Base-by-base conservation (phyloP, 2,888 invertebrate species). In the Philaethria dido region DNA sequence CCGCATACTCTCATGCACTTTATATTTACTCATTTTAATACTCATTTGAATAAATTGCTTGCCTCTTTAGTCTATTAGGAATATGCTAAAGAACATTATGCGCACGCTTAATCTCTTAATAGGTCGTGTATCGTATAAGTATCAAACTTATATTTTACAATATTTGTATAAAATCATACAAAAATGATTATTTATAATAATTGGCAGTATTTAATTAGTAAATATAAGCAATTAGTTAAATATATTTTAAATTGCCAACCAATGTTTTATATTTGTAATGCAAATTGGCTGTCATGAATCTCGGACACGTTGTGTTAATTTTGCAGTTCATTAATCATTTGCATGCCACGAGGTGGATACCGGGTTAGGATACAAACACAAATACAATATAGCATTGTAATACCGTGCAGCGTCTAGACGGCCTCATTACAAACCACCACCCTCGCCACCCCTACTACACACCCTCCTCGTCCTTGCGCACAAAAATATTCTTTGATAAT, bases 351-450 rank as follows among this genome's bases (percentile, higher is more conserved):
- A 63, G 52, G 47, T 57, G 33, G 61, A 52, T 64, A 50, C 50
- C 57, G 54, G 66, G 66, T 62, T 61, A 62, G 64, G 33, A 48
- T 42, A 64, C 59, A 60, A 82, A 85, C 83, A 84, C 82, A 85
- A 85, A 82, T 81, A 84, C 82, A 83, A 79, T 81, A 80, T 81
- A 81, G 79, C 80, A 84, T 75, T 74, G 76, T 76, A 74, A 72
- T 69, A 63, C 63, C 55, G 69, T 68, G 78, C 78, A 79, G 79
- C 83, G 90, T 91, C 90, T 90, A 90, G 91, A 92, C 90, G 83
- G 79, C 84, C 85, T 84, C 85, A 83, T 87, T 83, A 85, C 82
- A 74, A 74, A 73, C 75, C 72, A 29, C 77, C 73, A 70, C 77
- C 75, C 67, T 71, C 77, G 73, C 72, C 69, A 65, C 69, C 67